Evolutionary conservation across 2,113 vertebrate genomes (phyloP).

Genomic region (Rhegmatorhina hoffmannsi): DNA sequence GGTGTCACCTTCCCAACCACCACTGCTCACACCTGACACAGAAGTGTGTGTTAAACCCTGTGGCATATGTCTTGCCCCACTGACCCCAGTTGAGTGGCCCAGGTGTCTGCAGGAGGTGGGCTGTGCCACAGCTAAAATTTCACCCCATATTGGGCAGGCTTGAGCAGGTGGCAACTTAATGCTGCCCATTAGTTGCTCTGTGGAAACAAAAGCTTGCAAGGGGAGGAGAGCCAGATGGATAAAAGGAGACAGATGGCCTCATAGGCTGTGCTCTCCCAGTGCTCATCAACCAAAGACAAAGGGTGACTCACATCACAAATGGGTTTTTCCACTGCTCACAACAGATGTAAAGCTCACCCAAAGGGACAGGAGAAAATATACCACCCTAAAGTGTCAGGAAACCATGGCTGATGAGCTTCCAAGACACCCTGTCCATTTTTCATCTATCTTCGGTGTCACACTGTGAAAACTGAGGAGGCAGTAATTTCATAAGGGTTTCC

Average conservation of each 20-base stretch:
- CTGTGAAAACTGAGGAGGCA: neutral
- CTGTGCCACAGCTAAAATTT: neutral
- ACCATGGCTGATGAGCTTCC: neutral
- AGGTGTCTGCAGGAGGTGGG: neutral
- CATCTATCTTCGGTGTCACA: neutral
- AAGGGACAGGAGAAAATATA: neutral
- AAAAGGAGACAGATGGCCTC: conserved; percentile 51
- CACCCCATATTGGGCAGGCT: neutral
- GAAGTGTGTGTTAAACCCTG: neutral
- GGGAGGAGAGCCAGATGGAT: conserved; percentile 36
- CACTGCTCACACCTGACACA: fast-evolving
- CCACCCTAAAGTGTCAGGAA: neutral
- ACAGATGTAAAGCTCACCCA: conserved; percentile 22
- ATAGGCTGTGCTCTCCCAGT: neutral
- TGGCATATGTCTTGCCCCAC: fast-evolving
- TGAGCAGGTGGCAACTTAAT: conserved; percentile 53
- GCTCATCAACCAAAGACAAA: neutral
- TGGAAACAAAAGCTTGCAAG: conserved; percentile 46
- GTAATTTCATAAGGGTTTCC: neutral
- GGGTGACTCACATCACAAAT: neutral
- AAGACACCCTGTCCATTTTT: neutral
- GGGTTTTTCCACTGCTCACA: conserved; percentile 29
- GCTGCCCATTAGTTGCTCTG: conserved; percentile 4
- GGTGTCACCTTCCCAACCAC: neutral
- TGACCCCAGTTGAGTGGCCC: neutral